phyloP scores from a whole-genome alignment of 2,888 invertebrate species.

The Drosophila multiciliata region DNA sequence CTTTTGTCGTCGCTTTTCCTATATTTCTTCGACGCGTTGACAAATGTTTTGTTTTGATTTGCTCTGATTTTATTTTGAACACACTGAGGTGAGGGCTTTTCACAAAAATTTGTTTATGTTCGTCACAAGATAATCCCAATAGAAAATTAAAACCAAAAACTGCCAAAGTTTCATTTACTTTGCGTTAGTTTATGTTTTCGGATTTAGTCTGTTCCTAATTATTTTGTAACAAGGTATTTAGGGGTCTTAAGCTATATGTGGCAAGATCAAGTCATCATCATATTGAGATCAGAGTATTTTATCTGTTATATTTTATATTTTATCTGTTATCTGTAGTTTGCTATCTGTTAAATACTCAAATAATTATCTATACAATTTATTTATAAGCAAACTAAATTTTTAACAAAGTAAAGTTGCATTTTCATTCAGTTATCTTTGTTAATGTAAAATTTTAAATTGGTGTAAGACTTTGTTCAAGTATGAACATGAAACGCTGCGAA shows the following conservation, averaged over 20 bases:
- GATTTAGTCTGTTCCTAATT: constrained; percentile 1
- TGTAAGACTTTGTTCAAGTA: background rate
- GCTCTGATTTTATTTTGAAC: constrained; percentile 70
- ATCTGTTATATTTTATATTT: background rate
- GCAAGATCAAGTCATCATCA: background rate
- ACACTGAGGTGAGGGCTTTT: constrained; percentile 21
- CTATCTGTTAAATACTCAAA: background rate
- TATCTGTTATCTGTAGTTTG: background rate
- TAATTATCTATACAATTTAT: background rate
- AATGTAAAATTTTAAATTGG: background rate
- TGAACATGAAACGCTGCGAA: too few species aligned
- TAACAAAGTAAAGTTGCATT: background rate
- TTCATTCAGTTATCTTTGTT: background rate
- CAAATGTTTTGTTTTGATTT: constrained; percentile 82
- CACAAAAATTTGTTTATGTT: constrained; percentile 43
- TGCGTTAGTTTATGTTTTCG: constrained; percentile 4
- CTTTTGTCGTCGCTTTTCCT: constrained; percentile 34
- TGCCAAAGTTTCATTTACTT: constrained; percentile 5
- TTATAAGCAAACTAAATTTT: background rate
- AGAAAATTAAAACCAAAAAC: constrained; percentile 39
- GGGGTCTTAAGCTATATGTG: background rate
- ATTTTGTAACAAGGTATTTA: constrained; percentile 13
- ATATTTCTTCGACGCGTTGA: constrained; percentile 60
- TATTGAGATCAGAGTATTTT: background rate
- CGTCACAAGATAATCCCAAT: constrained; percentile 52